Conservation (phyloP, 1,140 invertebrate species). For the Sinonovacula constricta region DNA sequence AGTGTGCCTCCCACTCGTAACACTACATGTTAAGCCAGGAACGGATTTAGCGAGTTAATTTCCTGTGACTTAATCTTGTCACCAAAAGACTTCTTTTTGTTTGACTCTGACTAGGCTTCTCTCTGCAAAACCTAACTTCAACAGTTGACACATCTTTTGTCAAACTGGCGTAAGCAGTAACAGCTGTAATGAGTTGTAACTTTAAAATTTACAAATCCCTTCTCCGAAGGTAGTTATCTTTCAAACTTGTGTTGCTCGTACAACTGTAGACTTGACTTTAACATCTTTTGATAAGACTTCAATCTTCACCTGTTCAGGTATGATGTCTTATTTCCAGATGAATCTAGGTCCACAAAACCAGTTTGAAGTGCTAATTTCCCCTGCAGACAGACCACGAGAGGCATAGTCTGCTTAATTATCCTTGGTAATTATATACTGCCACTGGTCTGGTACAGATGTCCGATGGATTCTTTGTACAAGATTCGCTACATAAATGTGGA, state of each 20-base stretch:
- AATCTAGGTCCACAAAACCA: background rate
- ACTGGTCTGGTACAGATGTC: background rate
- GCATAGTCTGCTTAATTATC: background rate
- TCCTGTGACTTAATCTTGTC: too few species aligned
- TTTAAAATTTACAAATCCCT: too few species aligned
- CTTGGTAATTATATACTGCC: background rate
- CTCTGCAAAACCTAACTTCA: too few species aligned
- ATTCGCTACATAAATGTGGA: background rate
- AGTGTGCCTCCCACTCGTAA: background rate
- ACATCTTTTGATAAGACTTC: background rate
- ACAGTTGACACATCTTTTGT: too few species aligned
- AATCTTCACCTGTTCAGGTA: background rate
- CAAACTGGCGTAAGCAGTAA: too few species aligned
- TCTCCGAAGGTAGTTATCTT: too few species aligned
- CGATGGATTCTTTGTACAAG: background rate
- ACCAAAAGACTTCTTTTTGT: too few species aligned
- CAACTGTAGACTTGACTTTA: background rate
- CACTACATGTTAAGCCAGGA: background rate
- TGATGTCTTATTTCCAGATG: background rate
- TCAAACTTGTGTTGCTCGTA: too few species aligned
- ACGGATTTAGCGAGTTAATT: background rate
- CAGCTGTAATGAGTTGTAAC: too few species aligned
- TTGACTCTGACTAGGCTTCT: too few species aligned
- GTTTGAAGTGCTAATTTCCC: background rate
- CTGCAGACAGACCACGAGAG: background rate